These are phyloP conservation scores for Phenganax subtilis DNA, from an alignment of 92 coral and sea anemone species.

Conservation along the genomic window DNA sequence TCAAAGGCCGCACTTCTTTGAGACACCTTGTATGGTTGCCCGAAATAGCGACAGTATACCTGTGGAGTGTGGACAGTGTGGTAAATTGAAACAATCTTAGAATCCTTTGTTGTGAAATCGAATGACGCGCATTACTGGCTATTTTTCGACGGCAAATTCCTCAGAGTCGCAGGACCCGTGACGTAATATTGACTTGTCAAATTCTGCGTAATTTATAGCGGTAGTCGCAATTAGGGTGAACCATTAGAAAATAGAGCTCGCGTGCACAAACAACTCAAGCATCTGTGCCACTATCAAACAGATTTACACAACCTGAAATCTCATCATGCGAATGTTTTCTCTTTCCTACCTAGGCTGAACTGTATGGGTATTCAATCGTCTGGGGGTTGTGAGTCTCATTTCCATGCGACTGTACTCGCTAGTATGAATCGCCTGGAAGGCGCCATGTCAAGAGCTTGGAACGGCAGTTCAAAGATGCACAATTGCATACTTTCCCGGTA, in stretches of 20 bases:
- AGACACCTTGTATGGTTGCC: neutral
- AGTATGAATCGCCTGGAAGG: conserved; percentile 15
- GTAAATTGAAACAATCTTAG: neutral
- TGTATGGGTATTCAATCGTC: neutral
- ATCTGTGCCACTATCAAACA: neutral
- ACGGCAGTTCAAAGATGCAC: conserved; percentile 29
- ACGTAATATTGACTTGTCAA: conserved; percentile 38
- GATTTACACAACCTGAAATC: conserved; percentile 27
- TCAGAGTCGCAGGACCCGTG: neutral
- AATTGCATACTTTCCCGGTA: neutral
- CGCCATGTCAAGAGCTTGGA: conserved; percentile 25
- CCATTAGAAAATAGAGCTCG: conserved; percentile 13
- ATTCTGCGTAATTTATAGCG: conserved; percentile 38
- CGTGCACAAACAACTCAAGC: conserved; percentile 2
- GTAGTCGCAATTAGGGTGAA: conserved; percentile 32
- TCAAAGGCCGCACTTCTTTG: too few relatives aligned
- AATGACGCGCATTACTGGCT: conserved; percentile 8
- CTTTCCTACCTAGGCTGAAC: conserved; percentile 20
- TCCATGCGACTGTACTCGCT: conserved; percentile 4
- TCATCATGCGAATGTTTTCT: neutral
- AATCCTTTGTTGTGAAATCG: neutral
- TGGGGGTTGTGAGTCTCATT: conserved; percentile 6
- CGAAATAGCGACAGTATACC: neutral
- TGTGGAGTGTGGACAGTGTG: neutral
- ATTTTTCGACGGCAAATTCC: conserved; percentile 9